These are phyloP conservation scores for Orestias chungarensis DNA, from an alignment of 2,797 vertebrate genomes.

Conservation along the genomic window DNA sequence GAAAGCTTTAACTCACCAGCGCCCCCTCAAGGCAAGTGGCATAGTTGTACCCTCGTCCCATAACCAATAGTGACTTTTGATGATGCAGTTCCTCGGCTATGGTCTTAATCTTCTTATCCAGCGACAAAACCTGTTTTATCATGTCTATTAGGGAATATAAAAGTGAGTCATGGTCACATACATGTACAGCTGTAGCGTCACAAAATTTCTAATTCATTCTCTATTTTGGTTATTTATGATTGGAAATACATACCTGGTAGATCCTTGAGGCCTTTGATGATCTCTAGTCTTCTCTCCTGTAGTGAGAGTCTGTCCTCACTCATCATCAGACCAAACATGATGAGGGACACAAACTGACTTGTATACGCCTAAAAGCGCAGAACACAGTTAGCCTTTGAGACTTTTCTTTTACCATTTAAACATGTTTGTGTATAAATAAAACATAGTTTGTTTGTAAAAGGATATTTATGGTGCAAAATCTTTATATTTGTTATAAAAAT, in stretches of 20 bases:
- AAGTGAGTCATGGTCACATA: background rate
- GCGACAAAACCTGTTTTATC: constrained; percentile 89
- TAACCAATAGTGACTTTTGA: constrained; percentile 91
- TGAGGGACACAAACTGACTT: constrained; percentile 92
- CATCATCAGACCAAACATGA: constrained; percentile 95
- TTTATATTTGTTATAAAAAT: background rate
- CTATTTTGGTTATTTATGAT: no score
- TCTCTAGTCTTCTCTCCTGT: constrained; percentile 88
- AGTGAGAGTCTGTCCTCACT: constrained; percentile 93
- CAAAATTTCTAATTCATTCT: background rate
- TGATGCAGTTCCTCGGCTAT: constrained; percentile 90
- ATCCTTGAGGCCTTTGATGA: constrained; percentile 83
- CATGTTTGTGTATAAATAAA: background rate
- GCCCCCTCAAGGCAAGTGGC: constrained; percentile 96
- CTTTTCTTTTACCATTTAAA: background rate
- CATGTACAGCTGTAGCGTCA: background rate
- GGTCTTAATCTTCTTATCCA: constrained; percentile 89
- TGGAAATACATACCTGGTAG: constrained; percentile 83
- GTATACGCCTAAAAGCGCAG: constrained; percentile 87
- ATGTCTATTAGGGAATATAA: constrained; percentile 74
- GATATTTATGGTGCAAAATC: background rate
- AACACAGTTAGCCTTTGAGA: constrained; percentile 21
- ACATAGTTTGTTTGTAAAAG: background rate
- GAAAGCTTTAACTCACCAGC: constrained; percentile 81
- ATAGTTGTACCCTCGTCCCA: constrained; percentile 95